These are phyloP conservation scores for Peromyscus leucopus DNA, from an alignment of 2,113 vertebrate species.

Conservation along the genomic window DNA sequence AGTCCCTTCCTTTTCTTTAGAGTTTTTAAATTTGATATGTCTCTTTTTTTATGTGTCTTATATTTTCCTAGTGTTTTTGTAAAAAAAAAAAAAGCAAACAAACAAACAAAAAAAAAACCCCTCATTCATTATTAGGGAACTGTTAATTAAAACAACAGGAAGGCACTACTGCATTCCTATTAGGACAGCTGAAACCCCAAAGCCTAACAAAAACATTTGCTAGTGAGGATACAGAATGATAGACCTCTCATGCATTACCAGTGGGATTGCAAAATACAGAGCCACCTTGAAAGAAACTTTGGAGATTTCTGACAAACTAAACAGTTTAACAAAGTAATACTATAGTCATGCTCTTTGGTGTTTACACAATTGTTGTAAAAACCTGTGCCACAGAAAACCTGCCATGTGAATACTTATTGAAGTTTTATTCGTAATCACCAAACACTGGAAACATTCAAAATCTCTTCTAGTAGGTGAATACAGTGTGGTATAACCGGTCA, in stretches of 20 bases:
- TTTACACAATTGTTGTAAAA: neutral
- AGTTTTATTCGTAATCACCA: neutral
- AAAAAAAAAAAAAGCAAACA: neutral
- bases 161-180: neutral
- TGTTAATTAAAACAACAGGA: neutral
- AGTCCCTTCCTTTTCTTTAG: neutral
- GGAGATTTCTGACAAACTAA: neutral
- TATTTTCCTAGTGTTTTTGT: neutral
- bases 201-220: neutral
- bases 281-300: neutral
- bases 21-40: neutral
- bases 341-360: neutral
- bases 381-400: neutral
- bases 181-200: neutral
- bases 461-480: neutral
- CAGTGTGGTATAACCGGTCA: no score
- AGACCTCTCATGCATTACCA: neutral
- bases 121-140: neutral
- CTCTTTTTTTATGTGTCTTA: neutral
- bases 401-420: neutral
- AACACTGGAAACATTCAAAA: neutral
- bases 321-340: neutral
- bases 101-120: neutral
- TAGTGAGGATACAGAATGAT: neutral
- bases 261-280: neutral